Evolutionary conservation across 2,113 vertebrate genomes (phyloP).

Genomic region (Climacteris rufus): DNA sequence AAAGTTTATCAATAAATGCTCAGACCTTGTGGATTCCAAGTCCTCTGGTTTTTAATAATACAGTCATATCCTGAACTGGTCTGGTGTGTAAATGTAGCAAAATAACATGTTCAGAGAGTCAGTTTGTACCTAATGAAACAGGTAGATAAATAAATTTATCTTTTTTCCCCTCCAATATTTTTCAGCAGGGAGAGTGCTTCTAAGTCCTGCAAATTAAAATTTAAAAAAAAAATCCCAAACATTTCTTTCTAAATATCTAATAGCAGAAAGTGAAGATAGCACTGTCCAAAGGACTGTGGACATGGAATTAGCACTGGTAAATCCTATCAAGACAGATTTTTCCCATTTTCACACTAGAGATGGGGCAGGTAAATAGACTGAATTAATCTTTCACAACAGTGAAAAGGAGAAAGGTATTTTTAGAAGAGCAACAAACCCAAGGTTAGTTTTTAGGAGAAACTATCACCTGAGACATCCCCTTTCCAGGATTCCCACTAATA

Average conservation of each 20-base stretch:
- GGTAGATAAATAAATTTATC: neutral
- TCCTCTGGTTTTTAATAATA: neutral
- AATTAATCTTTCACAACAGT: neutral
- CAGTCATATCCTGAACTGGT: neutral
- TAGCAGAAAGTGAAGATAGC: neutral
- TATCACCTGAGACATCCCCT: neutral
- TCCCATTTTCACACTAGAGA: neutral
- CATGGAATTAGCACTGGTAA: neutral
- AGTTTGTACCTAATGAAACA: neutral
- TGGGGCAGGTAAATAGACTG: neutral
- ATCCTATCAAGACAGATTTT: neutral
- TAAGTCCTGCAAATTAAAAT: neutral
- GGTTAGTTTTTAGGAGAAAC: neutral
- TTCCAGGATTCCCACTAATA: neutral
- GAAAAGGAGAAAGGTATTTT: neutral
- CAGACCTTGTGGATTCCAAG: neutral
- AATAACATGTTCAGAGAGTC: neutral
- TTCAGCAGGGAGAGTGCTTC: neutral
- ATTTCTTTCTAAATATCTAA: neutral
- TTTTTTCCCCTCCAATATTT: neutral
- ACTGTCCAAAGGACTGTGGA: neutral
- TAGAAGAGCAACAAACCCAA: neutral
- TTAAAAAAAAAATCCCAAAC: accelerated
- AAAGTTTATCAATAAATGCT: neutral
- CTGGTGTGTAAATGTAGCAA: neutral